Base-by-base conservation (phyloP, 1,140 invertebrate species). In the Aphaenogaster rudis region DNA sequence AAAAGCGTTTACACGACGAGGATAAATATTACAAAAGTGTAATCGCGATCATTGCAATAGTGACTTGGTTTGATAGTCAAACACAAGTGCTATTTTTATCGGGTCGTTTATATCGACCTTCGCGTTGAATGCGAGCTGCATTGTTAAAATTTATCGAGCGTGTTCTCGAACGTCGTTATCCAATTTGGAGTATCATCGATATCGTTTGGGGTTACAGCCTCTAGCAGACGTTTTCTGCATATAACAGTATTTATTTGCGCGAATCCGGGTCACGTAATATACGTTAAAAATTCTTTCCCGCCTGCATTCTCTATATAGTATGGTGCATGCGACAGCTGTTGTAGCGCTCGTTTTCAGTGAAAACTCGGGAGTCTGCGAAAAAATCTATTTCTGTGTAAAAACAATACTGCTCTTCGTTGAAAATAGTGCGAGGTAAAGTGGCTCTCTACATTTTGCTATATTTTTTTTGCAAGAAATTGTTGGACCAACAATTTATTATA, bases 171-270 rank as follows among this genome's bases (percentile, higher is more conserved):
- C 4, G 50, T 74, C 42, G 80, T 84, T 84, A 74, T 84, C 57
- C 69, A 84, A 84, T 84, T 74, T 74, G 28, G 33, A 84, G 80
- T 84, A 74, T 63, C 80, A 84, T 84, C 42, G 54, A 84, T 76
- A 50, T 74, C 42, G 80, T 74, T 84, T 61, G 80, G 42, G 42
- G 39, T 84, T 84, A 74, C 54, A 76, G 42, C n/a, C n/a, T 59
- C 66, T 39, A 61, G 28, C 69, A 84, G 54, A 74, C 80, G 33
- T 61, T 72, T 15, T 81, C 54, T 74, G 69, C 80, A 61, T 84
- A 74, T 84, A 84, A 84, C 69, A 28, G 28, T 76, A 84, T 84
- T 84, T 84, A 76, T 84, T 84, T 84, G 45, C 42, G 33, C 21
- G 28, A 76, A 84, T 76, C 39, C 11, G 17, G 80, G 80, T 84